Evolutionary conservation across 2,797 vertebrate species (phyloP).

Genomic region (Sebastolobus altivelis): DNA sequence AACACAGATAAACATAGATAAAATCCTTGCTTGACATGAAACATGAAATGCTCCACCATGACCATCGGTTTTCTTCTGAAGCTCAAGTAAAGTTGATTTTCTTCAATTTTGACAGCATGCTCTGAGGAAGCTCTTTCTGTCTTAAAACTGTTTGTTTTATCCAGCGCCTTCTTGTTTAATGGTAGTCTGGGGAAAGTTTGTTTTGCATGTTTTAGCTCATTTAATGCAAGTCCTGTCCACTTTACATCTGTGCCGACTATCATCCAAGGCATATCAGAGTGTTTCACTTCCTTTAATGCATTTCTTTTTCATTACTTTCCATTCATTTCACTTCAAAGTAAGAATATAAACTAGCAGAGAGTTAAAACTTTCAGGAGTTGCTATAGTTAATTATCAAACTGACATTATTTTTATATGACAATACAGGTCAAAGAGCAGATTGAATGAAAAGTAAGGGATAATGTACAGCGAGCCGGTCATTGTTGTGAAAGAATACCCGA

Average conservation of each 20-base stretch:
- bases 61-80: no score
- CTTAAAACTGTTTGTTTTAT: neutral
- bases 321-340: neutral
- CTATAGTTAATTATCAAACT: neutral
- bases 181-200: neutral
- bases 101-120: neutral
- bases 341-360: neutral
- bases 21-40: no score
- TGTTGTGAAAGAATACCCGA: no score
- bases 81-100: no score
- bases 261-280: neutral
- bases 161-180: neutral
- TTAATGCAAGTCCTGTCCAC: neutral
- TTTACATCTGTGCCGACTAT: neutral
- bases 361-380: neutral
- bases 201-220: neutral
- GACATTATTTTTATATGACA: neutral
- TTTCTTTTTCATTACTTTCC: neutral
- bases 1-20: neutral
- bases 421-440: neutral
- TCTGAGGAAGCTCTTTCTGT: neutral
- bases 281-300: neutral
- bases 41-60: no score
- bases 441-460: neutral
- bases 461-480: no score